Evolutionary conservation across 2,113 vertebrate species (phyloP).

Genomic region (Brachyistius frenatus): DNA sequence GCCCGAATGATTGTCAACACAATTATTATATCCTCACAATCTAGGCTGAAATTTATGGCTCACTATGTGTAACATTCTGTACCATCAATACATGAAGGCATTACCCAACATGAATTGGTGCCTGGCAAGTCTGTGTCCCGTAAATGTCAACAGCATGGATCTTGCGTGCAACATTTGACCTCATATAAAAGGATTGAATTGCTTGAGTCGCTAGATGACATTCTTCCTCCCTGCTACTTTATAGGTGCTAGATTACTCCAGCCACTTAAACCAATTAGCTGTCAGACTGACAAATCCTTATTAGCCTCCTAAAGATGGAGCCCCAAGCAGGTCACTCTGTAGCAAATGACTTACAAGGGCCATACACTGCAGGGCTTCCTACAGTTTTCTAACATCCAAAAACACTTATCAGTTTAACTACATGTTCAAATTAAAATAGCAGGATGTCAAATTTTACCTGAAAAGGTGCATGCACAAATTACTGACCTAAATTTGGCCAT

Average conservation of each 20-base stretch:
- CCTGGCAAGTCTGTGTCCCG: conserved; percentile 8
- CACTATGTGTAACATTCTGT: background rate
- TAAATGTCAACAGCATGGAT: conserved; percentile 28
- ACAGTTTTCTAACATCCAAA: background rate
- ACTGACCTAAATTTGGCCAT: background rate
- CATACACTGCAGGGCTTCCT: background rate
- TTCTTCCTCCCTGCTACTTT: conserved; percentile 22
- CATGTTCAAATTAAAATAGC: background rate
- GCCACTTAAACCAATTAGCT: conserved; percentile 78
- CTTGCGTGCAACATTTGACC: conserved; percentile 49
- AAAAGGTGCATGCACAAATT: background rate
- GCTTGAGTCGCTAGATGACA: background rate
- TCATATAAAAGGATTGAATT: conserved; percentile 48
- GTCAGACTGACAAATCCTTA: conserved; percentile 75
- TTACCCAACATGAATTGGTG: background rate
- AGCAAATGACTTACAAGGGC: conserved; percentile 13
- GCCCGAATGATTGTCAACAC: background rate
- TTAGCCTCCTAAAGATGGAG: conserved; percentile 68
- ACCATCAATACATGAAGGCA: background rate
- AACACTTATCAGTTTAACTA: background rate
- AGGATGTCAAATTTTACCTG: background rate
- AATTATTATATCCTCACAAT: background rate
- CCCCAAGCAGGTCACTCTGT: conserved; percentile 41
- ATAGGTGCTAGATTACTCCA: conserved; percentile 58
- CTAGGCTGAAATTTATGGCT: background rate